Evolutionary conservation across 2,797 vertebrate species (phyloP).

Genomic region (Tachyglossus aculeatus): DNA sequence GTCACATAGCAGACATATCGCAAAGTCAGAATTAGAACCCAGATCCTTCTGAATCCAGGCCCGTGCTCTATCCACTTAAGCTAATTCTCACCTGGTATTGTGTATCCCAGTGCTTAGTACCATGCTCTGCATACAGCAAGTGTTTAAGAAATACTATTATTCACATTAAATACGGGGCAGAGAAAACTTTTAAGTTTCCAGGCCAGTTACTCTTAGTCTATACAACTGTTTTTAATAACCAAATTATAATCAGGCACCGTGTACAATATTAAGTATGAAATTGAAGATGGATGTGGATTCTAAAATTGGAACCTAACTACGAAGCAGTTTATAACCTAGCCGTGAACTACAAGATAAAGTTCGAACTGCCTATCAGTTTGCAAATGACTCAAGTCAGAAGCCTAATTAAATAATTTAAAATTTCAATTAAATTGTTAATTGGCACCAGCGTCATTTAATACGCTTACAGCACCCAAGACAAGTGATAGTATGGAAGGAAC

Average conservation of each 20-base stretch:
- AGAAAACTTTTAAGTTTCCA: too few species aligned
- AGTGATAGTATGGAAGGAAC: not conserved
- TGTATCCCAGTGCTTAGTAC: not conserved
- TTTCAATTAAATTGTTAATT: slow-evolving; percentile 1
- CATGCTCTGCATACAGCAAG: not conserved
- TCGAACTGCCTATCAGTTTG: not conserved
- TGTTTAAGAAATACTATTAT: too few species aligned
- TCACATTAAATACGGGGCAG: too few species aligned
- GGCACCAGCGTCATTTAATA: not conserved
- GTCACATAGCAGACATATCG: too few species aligned
- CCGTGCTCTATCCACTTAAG: too few species aligned
- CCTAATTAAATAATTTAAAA: not conserved
- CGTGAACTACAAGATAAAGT: not conserved
- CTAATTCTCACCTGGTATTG: too few species aligned
- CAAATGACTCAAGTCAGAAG: not conserved
- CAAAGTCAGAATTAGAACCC: too few species aligned
- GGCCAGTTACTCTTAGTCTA: not conserved
- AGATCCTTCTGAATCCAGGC: too few species aligned
- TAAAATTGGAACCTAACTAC: not conserved
- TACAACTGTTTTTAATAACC: not conserved
- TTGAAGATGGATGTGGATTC: not conserved
- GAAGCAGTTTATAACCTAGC: not conserved
- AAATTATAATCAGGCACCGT: too few species aligned
- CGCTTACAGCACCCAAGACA: not conserved
- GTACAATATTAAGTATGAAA: not conserved